A percentile compares a stretch with the other conserved stretches of the same genome.
phyloP scores from a whole-genome alignment of 2,888 invertebrate species.

The Parnassius apollo region DNA sequence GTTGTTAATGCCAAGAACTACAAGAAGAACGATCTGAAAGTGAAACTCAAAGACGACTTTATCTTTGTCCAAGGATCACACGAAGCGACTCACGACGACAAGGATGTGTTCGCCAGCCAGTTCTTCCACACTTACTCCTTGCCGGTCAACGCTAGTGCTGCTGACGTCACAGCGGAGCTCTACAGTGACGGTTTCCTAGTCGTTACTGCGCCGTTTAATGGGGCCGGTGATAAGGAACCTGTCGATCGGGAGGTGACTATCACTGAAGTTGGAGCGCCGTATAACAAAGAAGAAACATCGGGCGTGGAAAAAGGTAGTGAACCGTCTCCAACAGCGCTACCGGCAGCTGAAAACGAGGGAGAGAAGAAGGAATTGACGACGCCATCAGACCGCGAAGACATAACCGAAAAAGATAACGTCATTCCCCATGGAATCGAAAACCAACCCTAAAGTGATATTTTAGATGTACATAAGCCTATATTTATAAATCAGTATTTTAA shows the following conservation, averaged over 20 bases:
- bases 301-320: slow-evolving; percentile 30
- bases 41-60: slow-evolving; percentile 66
- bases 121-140: slow-evolving; percentile 74
- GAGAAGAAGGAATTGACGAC: slow-evolving; percentile 41
- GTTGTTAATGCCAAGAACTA: slow-evolving; percentile 67
- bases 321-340: slow-evolving; percentile 20
- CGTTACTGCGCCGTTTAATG: slow-evolving; percentile 57
- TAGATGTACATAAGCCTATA: slow-evolving; percentile 57
- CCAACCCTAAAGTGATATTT: slow-evolving; percentile 64
- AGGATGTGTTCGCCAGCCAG: slow-evolving; percentile 67
- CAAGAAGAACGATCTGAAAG: slow-evolving; percentile 62
- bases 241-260: slow-evolving; percentile 57
- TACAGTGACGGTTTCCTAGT: slow-evolving; percentile 56
- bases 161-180: slow-evolving; percentile 59
- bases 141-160: slow-evolving; percentile 58
- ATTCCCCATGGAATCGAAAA: slow-evolving; percentile 62
- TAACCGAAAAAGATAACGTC: slow-evolving; percentile 60
- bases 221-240: slow-evolving; percentile 38
- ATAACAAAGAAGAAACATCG: slow-evolving; percentile 39
- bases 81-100: slow-evolving; percentile 62
- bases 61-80: slow-evolving; percentile 69
- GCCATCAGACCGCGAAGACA: slow-evolving; percentile 47
- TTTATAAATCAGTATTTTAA: slow-evolving; percentile 71
- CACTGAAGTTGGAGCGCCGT: slow-evolving; percentile 52
- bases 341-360: slow-evolving; percentile 10